Evolutionary conservation across 2,888 invertebrate genomes (phyloP).

Genomic region (Drosophila nigricruria): DNA sequence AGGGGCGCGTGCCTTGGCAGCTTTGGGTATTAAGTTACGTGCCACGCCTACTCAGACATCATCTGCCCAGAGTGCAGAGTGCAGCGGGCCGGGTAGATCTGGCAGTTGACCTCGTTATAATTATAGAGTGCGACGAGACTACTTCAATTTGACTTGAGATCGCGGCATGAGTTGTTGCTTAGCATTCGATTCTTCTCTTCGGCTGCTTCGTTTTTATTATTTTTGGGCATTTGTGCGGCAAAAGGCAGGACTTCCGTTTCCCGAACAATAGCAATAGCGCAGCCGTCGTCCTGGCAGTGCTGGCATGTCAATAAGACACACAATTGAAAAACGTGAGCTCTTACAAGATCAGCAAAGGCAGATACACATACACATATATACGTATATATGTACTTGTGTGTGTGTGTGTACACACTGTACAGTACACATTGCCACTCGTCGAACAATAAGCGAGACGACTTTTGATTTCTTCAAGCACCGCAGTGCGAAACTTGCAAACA

Average conservation of each 20-base stretch:
- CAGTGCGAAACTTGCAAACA: slow-evolving; percentile 34
- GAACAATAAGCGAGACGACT: slow-evolving; percentile 60
- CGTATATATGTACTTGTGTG: neutral
- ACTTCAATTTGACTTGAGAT: slow-evolving; percentile 74
- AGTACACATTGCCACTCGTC: slow-evolving; percentile 49
- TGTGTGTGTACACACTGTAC: slow-evolving; percentile 16
- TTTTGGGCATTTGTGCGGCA: slow-evolving; percentile 54
- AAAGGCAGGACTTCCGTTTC: slow-evolving; percentile 72
- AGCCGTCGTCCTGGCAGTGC: slow-evolving; percentile 37
- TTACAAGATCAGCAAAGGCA: slow-evolving; percentile 70
- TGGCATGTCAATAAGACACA: slow-evolving; percentile 78
- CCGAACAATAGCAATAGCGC: slow-evolving; percentile 44
- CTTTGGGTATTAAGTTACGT: slow-evolving; percentile 69
- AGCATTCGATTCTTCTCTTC: slow-evolving; percentile 7
- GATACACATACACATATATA: slow-evolving; percentile 41
- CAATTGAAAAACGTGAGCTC: slow-evolving; percentile 61
- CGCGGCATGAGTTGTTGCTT: slow-evolving; percentile 28
- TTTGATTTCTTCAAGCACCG: slow-evolving; percentile 70
- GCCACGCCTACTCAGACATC: slow-evolving; percentile 57
- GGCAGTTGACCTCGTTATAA: slow-evolving; percentile 76
- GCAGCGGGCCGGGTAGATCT: slow-evolving; percentile 18
- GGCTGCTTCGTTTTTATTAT: slow-evolving; percentile 24
- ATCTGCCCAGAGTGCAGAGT: slow-evolving; percentile 36
- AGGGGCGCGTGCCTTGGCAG: slow-evolving; percentile 62
- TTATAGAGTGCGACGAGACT: slow-evolving; percentile 65